Conservation (phyloP, 2,113 vertebrate genomes). For the human region GRCh38 chr9:83399001-83399500, state of each 20-base stretch:
- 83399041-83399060: neutral
- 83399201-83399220: neutral
- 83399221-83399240: no score
- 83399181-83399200: neutral
- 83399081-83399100: neutral
- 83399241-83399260: neutral
- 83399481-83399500: neutral
- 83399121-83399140: neutral
- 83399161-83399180: accelerated
- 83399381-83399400: neutral
- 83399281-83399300: neutral
- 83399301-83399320: neutral
- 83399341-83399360: neutral
- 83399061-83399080: neutral
- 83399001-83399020: neutral
- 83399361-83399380: neutral
- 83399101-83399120: neutral
- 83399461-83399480: neutral
- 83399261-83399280: neutral
- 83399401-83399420: neutral
- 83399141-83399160: neutral
- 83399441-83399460: neutral
- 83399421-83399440: neutral
- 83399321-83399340: neutral
- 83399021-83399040: neutral